A percentile compares a stretch with the other conserved stretches of the same genome.
These are phyloP conservation scores for Sus cebifrons DNA, from an alignment of 2,797 vertebrate species.

Conservation along the genomic window DNA sequence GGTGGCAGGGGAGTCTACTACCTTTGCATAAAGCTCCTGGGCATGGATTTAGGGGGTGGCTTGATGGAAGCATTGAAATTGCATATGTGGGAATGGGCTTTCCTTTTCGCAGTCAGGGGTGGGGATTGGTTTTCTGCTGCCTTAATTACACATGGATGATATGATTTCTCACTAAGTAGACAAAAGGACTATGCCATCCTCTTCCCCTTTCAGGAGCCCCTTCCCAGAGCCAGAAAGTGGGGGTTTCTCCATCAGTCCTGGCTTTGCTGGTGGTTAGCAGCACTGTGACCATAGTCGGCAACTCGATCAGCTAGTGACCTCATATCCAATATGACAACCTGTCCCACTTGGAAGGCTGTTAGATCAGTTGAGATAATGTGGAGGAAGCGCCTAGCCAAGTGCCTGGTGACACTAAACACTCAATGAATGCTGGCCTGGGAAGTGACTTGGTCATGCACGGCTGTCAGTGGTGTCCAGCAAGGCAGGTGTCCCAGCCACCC, in stretches of 20 bases:
- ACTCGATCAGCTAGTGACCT: background rate
- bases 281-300: background rate
- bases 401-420: fast-evolving
- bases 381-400: too few species aligned
- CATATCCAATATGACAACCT: background rate
- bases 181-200: fast-evolving
- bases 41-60: fast-evolving
- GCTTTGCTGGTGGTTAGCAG: background rate
- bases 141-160: background rate
- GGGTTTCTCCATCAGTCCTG: background rate
- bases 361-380: fast-evolving
- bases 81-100: background rate
- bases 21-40: background rate
- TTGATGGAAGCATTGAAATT: background rate
- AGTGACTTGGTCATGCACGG: fast-evolving
- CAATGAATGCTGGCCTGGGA: background rate
- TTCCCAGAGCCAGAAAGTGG: background rate
- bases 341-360: background rate
- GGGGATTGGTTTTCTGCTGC: background rate
- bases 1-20: background rate
- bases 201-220: too few species aligned
- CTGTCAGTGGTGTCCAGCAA: background rate
- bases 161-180: background rate
- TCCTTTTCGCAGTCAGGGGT: background rate
- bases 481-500: background rate